phyloP scores from a whole-genome alignment of 2,113 vertebrate genomes.

The Heliornis fulica region DNA sequence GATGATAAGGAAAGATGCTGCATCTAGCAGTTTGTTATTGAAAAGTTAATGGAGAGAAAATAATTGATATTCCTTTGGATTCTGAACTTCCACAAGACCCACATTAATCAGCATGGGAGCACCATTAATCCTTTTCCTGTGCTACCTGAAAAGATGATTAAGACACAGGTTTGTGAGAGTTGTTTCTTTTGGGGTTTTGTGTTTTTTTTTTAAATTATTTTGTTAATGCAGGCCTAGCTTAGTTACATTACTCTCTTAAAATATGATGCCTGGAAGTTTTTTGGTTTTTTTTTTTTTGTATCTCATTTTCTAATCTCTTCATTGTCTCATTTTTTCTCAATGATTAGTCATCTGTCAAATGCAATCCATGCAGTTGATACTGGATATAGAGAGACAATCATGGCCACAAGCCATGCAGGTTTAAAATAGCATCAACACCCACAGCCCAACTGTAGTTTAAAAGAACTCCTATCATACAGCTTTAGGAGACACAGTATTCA shows the following conservation, averaged over 20 bases:
- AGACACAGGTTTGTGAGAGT: background rate
- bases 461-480: background rate
- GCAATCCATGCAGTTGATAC: background rate
- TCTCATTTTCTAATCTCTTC: background rate
- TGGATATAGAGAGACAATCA: background rate
- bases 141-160: background rate
- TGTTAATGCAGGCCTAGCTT: background rate
- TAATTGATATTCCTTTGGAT: background rate
- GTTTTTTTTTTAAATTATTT: background rate
- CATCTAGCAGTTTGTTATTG: background rate
- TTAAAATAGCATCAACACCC: constrained; percentile 21
- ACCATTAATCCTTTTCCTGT: background rate
- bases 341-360: constrained; percentile 17
- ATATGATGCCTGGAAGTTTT: background rate
- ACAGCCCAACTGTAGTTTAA: constrained; percentile 4
- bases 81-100: background rate
- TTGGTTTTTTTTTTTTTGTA: no score
- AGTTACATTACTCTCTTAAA: background rate
- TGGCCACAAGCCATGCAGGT: background rate
- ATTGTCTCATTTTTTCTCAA: constrained; percentile 21
- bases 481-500: background rate
- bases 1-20: background rate
- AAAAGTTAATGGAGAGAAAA: background rate
- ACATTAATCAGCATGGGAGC: background rate
- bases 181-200: background rate